phyloP scores from a whole-genome alignment of 1,140 invertebrate genomes.

The Venturia canescens region DNA sequence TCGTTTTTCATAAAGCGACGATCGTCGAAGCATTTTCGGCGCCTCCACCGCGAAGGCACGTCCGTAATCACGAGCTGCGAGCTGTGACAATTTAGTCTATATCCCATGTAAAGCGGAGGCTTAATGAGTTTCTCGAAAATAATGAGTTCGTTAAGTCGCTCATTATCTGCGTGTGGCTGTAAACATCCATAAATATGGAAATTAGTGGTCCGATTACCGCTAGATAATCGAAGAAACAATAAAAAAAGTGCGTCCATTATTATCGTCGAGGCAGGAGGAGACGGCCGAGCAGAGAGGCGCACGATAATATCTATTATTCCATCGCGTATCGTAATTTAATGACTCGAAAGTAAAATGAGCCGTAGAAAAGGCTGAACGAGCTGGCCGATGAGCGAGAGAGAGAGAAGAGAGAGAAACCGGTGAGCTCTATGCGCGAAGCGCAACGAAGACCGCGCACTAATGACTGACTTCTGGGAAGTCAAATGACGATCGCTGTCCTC shows the following conservation, averaged over 20 bases:
- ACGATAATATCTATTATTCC: conserved; percentile 12
- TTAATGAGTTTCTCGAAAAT: not conserved
- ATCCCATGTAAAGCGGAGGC: not conserved
- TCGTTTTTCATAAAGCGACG: no score
- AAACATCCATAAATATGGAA: not conserved
- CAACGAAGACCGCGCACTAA: conserved; percentile 37
- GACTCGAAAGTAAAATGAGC: conserved; percentile 29
- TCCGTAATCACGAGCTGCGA: not conserved
- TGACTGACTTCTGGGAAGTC: conserved; percentile 44
- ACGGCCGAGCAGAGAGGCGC: not conserved
- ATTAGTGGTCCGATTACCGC: conserved; percentile 11
- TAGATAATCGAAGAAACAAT: not conserved
- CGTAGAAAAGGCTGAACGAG: conserved; percentile 28
- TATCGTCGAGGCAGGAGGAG: not conserved
- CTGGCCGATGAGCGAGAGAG: conserved; percentile 7
- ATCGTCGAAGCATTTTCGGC: not conserved
- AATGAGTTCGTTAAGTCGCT: not conserved
- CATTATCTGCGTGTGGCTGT: not conserved
- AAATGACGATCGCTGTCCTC: conserved; percentile 39
- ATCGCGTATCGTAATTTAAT: conserved; percentile 31
- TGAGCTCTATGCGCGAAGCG: not conserved
- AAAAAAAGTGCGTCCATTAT: conserved; percentile 20
- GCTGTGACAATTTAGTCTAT: not conserved
- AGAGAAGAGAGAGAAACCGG: not conserved
- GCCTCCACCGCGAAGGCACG: not conserved